Evolutionary conservation across 2,888 invertebrate species (phyloP).

Genomic region (Zelleria hepariella): DNA sequence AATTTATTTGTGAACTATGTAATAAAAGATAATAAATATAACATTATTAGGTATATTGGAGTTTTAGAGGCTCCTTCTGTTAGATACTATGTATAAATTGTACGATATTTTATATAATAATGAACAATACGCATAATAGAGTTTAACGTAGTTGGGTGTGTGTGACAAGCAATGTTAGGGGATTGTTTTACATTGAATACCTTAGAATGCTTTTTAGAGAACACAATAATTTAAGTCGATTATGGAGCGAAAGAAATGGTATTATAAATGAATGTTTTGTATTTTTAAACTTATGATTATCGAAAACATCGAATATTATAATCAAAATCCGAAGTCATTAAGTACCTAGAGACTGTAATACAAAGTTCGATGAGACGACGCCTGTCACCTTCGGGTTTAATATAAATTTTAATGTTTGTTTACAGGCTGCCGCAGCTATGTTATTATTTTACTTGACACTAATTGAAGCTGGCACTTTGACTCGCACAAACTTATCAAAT

Average conservation of each 20-base stretch:
- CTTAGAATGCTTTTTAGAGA: not conserved
- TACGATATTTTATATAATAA: slow-evolving; percentile 22
- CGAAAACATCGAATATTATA: too few species aligned
- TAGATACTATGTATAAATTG: slow-evolving; percentile 21
- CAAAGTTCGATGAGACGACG: too few species aligned
- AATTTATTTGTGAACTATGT: not conserved
- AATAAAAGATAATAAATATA: not conserved
- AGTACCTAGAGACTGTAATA: too few species aligned
- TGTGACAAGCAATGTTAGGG: slow-evolving; percentile 50
- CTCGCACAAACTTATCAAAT: too few species aligned
- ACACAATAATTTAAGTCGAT: slow-evolving; percentile 2
- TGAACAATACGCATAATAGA: slow-evolving; percentile 4
- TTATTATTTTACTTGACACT: too few species aligned
- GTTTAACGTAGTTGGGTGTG: slow-evolving; percentile 31
- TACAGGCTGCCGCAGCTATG: too few species aligned
- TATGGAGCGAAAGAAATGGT: not conserved
- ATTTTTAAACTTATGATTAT: not conserved
- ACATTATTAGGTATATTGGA: not conserved
- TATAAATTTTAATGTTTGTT: too few species aligned
- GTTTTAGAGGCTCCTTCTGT: not conserved
- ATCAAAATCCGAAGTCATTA: too few species aligned
- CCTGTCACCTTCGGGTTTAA: too few species aligned
- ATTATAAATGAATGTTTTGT: not conserved
- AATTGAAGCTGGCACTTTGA: too few species aligned
- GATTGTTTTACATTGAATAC: slow-evolving; percentile 19